Percentiles rank a stretch among this genome's conserved stretches.
These are phyloP conservation scores for Jacana jacana DNA, from an alignment of 2,113 vertebrate species.

Conservation along the genomic window DNA sequence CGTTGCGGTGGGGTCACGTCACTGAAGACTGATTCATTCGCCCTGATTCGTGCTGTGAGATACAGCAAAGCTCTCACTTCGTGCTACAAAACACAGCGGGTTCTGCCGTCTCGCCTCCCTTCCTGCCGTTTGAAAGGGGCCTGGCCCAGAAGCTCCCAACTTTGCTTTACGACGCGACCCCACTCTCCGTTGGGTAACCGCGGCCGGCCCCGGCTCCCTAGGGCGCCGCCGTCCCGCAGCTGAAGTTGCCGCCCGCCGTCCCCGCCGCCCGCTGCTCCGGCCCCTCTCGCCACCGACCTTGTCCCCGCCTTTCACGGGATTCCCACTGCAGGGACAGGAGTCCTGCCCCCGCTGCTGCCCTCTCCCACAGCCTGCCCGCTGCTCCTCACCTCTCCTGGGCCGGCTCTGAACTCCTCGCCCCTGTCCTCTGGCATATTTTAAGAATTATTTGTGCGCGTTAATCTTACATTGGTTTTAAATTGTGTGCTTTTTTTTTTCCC, in stretches of 20 bases:
- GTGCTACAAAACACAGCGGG: neutral
- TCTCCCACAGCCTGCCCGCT: neutral
- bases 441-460: neutral
- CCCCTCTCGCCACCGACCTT: neutral
- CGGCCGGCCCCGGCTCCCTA: neutral
- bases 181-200: too few species aligned
- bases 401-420: rapidly evolving
- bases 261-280: rapidly evolving
- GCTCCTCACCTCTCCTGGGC: neutral
- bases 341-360: rapidly evolving
- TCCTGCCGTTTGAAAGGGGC: too few species aligned
- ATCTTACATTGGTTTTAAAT: neutral
- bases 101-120: too few species aligned
- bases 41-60: too few species aligned
- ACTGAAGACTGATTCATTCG: neutral
- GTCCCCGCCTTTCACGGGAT: neutral
- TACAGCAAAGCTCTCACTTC: neutral
- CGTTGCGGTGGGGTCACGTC: neutral
- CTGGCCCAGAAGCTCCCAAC: neutral
- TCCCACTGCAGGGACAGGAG: neutral
- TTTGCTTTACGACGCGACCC: rapidly evolving
- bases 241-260: rapidly evolving
- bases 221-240: neutral
- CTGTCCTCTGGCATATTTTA: neutral
- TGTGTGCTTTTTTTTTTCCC: neutral